Percentiles rank a stretch among this genome's conserved stretches.
Evolutionary conservation across 2,797 vertebrate genomes (phyloP).

Genomic region (Epinephelus awoara): DNA sequence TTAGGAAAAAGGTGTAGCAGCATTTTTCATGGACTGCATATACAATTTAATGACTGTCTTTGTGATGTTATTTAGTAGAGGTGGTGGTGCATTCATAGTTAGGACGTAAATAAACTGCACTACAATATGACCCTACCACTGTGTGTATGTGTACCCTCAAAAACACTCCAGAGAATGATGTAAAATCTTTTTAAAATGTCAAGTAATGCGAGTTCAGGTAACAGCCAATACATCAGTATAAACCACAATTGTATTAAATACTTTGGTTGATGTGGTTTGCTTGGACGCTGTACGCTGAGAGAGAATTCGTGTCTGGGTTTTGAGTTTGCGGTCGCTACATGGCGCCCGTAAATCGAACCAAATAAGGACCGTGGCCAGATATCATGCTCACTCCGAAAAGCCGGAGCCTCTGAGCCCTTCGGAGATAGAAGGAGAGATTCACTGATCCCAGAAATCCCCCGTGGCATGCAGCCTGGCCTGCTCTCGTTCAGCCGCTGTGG

Average conservation of each 20-base stretch:
- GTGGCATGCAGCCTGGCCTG: slow-evolving; percentile 55
- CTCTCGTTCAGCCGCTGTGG: slow-evolving; percentile 70
- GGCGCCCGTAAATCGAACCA: slow-evolving; percentile 76
- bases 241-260: slow-evolving; percentile 53
- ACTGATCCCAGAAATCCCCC: slow-evolving; percentile 75
- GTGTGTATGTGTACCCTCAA: background rate
- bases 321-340: slow-evolving; percentile 68
- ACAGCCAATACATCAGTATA: slow-evolving; percentile 45
- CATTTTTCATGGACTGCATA: background rate
- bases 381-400: slow-evolving; percentile 46
- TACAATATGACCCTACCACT: background rate
- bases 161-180: slow-evolving; percentile 4
- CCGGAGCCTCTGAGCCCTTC: slow-evolving; percentile 51
- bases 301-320: slow-evolving; percentile 63
- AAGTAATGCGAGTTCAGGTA: slow-evolving; percentile 39
- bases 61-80: slow-evolving; percentile 11
- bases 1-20: background rate
- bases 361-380: slow-evolving; percentile 73
- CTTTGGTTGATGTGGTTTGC: slow-evolving; percentile 53
- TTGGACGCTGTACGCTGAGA: slow-evolving; percentile 29
- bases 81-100: slow-evolving; percentile 2
- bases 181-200: slow-evolving; percentile 27
- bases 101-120: background rate
- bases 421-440: slow-evolving; percentile 70
- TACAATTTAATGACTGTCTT: slow-evolving; percentile 8